phyloP scores from a whole-genome alignment of 1,140 invertebrate species.

The Aphelenchoides fujianensis region DNA sequence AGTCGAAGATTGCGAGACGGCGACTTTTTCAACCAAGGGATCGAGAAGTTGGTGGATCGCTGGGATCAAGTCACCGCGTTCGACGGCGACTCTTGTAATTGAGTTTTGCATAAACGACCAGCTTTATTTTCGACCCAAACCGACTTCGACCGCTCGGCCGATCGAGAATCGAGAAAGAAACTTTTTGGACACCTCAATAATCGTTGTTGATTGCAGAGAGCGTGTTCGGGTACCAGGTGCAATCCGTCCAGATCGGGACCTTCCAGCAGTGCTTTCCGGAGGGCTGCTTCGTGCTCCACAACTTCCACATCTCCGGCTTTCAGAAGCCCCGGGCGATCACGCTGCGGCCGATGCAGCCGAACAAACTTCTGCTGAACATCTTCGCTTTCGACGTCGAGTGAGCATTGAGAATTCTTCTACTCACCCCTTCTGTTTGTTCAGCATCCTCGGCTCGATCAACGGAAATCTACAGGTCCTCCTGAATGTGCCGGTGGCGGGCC shows the following conservation, averaged over 20 bases:
- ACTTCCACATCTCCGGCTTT: slow-evolving; percentile 42
- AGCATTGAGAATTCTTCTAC: slow-evolving; percentile 20
- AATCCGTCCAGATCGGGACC: slow-evolving; percentile 38
- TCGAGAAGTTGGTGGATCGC: too few species aligned
- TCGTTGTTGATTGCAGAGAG: slow-evolving; percentile 38
- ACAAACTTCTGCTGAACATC: slow-evolving; percentile 46
- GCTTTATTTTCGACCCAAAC: too few species aligned
- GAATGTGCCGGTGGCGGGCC: slow-evolving; percentile 41
- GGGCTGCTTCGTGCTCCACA: slow-evolving; percentile 47
- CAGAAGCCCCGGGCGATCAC: slow-evolving; percentile 32
- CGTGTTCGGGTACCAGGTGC: slow-evolving; percentile 43
- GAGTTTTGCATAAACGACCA: too few species aligned
- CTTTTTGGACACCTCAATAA: slow-evolving; percentile 19
- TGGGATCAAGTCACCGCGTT: too few species aligned
- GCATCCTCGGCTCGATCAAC: slow-evolving; percentile 41
- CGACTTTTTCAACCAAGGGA: too few species aligned
- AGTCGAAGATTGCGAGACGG: too few species aligned
- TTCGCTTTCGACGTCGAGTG: slow-evolving; percentile 47
- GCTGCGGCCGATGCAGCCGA: slow-evolving; percentile 35
- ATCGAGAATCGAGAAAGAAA: too few species aligned
- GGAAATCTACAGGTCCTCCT: slow-evolving; percentile 47
- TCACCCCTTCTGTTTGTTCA: slow-evolving; percentile 27
- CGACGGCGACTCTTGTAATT: too few species aligned
- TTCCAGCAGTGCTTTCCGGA: slow-evolving; percentile 52
- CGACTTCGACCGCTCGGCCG: too few species aligned